Conservation (phyloP, 1,140 invertebrate species). For the Cylas formicarius region DNA sequence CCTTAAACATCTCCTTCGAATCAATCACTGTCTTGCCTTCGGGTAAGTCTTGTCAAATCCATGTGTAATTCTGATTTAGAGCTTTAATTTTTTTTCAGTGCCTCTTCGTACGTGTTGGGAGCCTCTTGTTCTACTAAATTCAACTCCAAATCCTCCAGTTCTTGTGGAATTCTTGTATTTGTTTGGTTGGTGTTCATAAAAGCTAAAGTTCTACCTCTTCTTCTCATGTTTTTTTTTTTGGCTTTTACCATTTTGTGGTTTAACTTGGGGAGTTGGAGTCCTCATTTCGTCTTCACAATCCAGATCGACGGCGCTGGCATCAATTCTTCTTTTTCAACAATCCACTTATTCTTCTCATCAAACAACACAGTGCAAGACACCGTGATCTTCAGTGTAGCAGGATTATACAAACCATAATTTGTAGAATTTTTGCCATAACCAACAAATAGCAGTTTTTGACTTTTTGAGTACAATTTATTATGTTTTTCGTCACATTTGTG, state of each 20-base stretch:
- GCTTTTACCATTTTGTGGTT: neutral
- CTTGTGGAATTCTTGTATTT: constrained; percentile 8
- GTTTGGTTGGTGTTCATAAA: constrained; percentile 9
- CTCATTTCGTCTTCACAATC: neutral
- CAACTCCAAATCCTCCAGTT: constrained; percentile 8
- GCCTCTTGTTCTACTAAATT: constrained; percentile 14
- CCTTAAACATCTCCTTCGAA: constrained; percentile 40
- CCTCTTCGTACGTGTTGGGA: constrained; percentile 18
- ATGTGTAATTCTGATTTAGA: constrained; percentile 31
- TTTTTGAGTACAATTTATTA: constrained; percentile 22
- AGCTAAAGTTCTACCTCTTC: neutral
- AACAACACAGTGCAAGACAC: constrained; percentile 8
- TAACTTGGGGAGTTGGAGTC: neutral
- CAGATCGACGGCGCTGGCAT: neutral
- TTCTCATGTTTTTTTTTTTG: constrained; percentile 1
- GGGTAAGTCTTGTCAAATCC: constrained; percentile 32
- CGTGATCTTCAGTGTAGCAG: constrained; percentile 2
- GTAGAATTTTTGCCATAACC: constrained; percentile 15
- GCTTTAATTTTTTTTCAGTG: constrained; percentile 30
- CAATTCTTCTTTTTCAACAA: neutral
- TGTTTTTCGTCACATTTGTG: constrained; percentile 24
- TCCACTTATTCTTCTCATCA: constrained; percentile 9
- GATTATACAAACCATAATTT: constrained; percentile 12
- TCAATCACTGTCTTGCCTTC: constrained; percentile 23
- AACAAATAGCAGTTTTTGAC: constrained; percentile 22